Evolutionary conservation across 1,140 invertebrate species (phyloP).

Genomic region (Neodiprion fabricii): DNA sequence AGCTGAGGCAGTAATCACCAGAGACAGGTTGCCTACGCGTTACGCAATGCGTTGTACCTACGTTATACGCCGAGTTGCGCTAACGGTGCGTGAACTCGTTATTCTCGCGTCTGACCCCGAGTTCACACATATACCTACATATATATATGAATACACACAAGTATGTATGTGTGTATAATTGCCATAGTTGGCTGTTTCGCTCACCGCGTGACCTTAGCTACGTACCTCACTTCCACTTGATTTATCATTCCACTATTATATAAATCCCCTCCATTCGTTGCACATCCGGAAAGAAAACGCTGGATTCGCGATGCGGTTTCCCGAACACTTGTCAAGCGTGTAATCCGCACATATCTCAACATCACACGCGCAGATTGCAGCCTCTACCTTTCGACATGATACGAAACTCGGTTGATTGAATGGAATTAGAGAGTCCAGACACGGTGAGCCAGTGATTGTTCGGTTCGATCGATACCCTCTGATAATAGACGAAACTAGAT

Average conservation of each 20-base stretch:
- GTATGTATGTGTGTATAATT: background rate
- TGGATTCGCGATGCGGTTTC: too few species aligned
- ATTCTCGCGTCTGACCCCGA: background rate
- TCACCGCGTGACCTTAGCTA: background rate
- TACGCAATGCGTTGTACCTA: background rate
- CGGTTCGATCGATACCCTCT: too few species aligned
- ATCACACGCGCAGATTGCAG: too few species aligned
- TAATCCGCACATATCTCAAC: too few species aligned
- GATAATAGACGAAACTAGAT: too few species aligned
- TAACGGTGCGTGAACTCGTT: constrained; percentile 6
- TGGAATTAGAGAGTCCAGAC: too few species aligned
- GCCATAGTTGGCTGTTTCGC: background rate
- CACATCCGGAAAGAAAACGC: too few species aligned
- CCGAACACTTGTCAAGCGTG: too few species aligned
- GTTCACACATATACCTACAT: background rate
- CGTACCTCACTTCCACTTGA: background rate
- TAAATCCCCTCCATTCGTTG: too few species aligned
- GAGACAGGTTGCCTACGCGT: background rate
- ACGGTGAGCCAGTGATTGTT: too few species aligned
- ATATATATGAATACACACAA: background rate
- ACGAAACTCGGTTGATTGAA: too few species aligned
- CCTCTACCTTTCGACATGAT: too few species aligned
- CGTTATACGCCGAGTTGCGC: background rate
- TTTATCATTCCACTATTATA: background rate
- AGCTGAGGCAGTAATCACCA: background rate